These are phyloP conservation scores for Rhyacophila brunnea DNA, from an alignment of 1,140 invertebrate genomes.

Conservation along the genomic window DNA sequence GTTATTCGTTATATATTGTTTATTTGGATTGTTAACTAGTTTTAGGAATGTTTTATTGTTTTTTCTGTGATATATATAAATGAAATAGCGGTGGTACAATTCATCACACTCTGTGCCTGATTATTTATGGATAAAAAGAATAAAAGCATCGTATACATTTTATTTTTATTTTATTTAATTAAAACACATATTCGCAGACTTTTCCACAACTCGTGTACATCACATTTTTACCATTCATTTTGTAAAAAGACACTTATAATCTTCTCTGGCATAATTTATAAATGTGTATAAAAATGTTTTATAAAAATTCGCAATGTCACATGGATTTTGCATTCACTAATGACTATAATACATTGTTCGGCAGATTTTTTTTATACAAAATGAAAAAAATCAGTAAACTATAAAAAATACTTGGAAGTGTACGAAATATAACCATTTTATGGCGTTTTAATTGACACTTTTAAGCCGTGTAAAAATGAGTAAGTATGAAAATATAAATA, in stretches of 20 bases:
- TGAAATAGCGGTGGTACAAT: background rate
- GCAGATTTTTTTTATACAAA: background rate
- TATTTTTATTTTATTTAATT: slow-evolving; percentile 17
- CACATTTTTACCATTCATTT: no score
- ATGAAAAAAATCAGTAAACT: background rate
- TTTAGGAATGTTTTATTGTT: slow-evolving; percentile 33
- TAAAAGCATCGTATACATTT: background rate
- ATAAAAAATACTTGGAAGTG: no score
- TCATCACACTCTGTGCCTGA: no score
- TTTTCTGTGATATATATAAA: slow-evolving; percentile 28
- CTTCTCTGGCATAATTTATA: no score
- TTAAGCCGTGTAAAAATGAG: no score
- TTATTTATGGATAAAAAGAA: no score
- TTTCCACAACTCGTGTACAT: background rate
- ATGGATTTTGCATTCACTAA: background rate
- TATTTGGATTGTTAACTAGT: slow-evolving; percentile 34
- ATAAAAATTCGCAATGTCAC: background rate
- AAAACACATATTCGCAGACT: slow-evolving; percentile 9
- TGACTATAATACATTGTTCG: background rate
- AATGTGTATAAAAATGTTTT: background rate
- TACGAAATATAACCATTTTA: no score
- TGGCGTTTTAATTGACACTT: no score
- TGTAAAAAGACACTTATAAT: no score
- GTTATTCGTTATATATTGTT: slow-evolving; percentile 10
- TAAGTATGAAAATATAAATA: no score